Conservation (phyloP, 2,797 vertebrate species). For the Squalus acanthias region DNA sequence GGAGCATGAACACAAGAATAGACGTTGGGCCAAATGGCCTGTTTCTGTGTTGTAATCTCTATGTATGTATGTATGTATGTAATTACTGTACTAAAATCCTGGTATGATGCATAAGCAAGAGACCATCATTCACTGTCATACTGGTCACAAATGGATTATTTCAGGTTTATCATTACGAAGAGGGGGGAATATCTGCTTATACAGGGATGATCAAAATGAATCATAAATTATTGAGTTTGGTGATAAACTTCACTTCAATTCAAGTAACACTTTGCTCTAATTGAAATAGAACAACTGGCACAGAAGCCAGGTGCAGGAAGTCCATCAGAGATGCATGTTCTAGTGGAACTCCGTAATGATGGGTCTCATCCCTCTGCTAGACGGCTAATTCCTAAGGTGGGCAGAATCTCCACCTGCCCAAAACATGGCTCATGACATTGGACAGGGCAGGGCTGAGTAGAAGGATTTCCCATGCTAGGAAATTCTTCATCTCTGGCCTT, state of each 20-base stretch:
- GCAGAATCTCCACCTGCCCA: too few species aligned
- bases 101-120: background rate
- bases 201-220: background rate
- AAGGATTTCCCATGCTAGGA: background rate
- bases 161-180: background rate
- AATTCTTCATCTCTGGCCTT: background rate
- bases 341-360: too few species aligned
- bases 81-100: background rate
- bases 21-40: too few species aligned
- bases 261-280: background rate
- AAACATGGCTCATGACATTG: background rate
- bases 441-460: background rate
- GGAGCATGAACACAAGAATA: too few species aligned
- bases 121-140: background rate
- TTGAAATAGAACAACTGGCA: background rate
- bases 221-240: background rate
- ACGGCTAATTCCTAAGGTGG: too few species aligned
- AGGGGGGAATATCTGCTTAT: background rate
- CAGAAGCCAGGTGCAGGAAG: background rate
- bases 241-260: background rate
- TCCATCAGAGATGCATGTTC: background rate
- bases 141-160: background rate
- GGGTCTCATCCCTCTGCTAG: too few species aligned
- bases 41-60: too few species aligned
- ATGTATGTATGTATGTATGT: too few species aligned